These are phyloP conservation scores for Zaprionus gabonicus DNA, from an alignment of 1,140 invertebrate species.

Conservation along the genomic window DNA sequence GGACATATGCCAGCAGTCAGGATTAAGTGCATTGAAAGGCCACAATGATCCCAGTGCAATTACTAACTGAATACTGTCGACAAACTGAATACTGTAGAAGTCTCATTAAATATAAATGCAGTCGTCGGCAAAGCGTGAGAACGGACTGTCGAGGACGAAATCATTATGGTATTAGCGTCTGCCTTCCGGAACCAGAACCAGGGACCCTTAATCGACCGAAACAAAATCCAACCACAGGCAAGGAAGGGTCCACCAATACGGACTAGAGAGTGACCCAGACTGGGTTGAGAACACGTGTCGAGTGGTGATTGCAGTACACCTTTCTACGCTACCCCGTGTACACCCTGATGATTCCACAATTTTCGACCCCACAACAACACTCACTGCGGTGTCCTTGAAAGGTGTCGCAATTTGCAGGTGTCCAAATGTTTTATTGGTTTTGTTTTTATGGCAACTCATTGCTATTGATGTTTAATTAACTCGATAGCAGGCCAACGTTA, in stretches of 20 bases:
- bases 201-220: background rate
- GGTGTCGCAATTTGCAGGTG: slow-evolving; percentile 18
- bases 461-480: slow-evolving; percentile 51
- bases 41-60: background rate
- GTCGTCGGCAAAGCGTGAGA: slow-evolving; percentile 9
- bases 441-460: slow-evolving; percentile 17
- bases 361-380: background rate
- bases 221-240: background rate
- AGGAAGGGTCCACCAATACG: too few relatives aligned
- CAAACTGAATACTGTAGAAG: slow-evolving; percentile 11
- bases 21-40: background rate
- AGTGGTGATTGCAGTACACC: slow-evolving; percentile 14
- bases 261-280: background rate
- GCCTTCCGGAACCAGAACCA: background rate
- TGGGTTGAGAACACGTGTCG: slow-evolving; percentile 26
- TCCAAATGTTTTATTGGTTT: slow-evolving; percentile 5
- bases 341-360: background rate
- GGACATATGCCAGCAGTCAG: background rate
- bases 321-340: background rate
- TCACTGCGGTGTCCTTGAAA: background rate
- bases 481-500: background rate
- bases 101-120: slow-evolving; percentile 12
- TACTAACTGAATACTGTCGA: slow-evolving; percentile 16
- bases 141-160: slow-evolving; percentile 1
- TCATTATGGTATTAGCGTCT: slow-evolving; percentile 30